Conservation (phyloP, 2,797 vertebrate genomes). For the Protonibea diacanthus region DNA sequence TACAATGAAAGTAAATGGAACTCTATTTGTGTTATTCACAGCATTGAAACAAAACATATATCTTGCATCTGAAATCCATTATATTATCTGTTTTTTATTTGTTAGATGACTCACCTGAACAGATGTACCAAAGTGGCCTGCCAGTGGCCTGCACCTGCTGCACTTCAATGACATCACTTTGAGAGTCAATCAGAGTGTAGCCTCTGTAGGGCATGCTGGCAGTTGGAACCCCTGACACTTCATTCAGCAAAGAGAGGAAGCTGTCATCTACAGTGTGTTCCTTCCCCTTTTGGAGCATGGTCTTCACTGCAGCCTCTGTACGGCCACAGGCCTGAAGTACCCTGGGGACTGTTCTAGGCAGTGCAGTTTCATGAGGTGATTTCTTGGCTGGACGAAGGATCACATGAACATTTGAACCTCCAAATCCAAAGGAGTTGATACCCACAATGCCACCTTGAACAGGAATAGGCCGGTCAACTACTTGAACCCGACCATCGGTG, state of each 20-base stretch:
- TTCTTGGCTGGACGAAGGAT: conserved; percentile 88
- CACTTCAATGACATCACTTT: conserved; percentile 83
- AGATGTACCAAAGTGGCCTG: conserved; percentile 95
- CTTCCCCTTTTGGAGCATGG: conserved; percentile 85
- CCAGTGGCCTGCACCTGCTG: conserved; percentile 82
- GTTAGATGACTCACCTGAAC: conserved; percentile 88
- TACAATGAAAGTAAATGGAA: not conserved
- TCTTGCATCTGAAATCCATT: not conserved
- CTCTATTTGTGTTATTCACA: not conserved
- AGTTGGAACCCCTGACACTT: conserved; percentile 83
- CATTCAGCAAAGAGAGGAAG: conserved; percentile 90
- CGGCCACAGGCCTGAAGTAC: conserved; percentile 92
- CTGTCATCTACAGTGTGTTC: conserved; percentile 75
- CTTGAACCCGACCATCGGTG: conserved; percentile 85
- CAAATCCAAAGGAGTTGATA: conserved; percentile 97
- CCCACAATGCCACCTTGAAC: conserved; percentile 90
- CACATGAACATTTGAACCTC: conserved; percentile 95
- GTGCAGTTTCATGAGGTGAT: fast-evolving
- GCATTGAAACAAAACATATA: not conserved
- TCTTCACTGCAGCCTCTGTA: conserved; percentile 87
- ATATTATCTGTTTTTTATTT: not conserved
- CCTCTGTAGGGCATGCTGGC: conserved; percentile 92
- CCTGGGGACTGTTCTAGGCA: conserved; percentile 69
- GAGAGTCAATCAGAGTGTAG: conserved; percentile 87
- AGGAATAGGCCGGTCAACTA: conserved; percentile 89